Evolutionary conservation across 2,888 invertebrate species (phyloP), one percentile per base, ranked within the genome.

Genomic region (Melipona beecheii): DNA sequence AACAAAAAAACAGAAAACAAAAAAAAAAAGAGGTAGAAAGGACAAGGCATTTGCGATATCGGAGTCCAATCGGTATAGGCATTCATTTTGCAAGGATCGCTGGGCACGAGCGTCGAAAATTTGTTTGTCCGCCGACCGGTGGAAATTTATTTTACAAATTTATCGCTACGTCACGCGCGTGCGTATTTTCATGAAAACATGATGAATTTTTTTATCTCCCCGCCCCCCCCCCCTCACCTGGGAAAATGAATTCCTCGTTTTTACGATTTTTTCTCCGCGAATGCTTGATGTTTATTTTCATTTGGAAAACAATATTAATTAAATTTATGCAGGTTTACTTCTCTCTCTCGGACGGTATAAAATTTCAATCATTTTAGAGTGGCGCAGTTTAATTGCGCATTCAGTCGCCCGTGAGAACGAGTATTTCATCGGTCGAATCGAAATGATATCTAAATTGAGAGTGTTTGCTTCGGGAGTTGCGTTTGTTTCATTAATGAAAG

Each of bases 101-200:
- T 21, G n/a, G 15, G 27, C 21, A 9, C 13, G 17, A 64, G 31
- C 21, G 21, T 50, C 31, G 31, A 75, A 79, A 70, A 79, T 70
- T 69, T 65, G 60, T 72, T 77, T 49, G 50, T 66, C 70, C 21
- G 17, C n/a, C 15, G 24, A n/a, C 50, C 24, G 64, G 21, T 24
- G n/a, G 50, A 52, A 36, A 66, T 76, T 49, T 76, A n/a, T 70
- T 65, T 52, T 43, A 43, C 19, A 65, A 75, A 80, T 80, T 80
- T 66, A 71, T 76, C 36, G 50, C 27, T 11, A 27, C 31, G 50
- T 74, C 64, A 24, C 17, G 21, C 15, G 43, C 19, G 27, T 21
- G 6, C 15, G 50, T 36, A 71, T 24, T 73, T 78, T 78, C 49
- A 36, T 50, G 49, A 27, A 73, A 73, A 43, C 74, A n/a, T 11